A percentile compares a stretch with the other conserved stretches of the same genome.
Evolutionary conservation across 2,113 vertebrate species (phyloP).

Genomic region (Candoia aspera): DNA sequence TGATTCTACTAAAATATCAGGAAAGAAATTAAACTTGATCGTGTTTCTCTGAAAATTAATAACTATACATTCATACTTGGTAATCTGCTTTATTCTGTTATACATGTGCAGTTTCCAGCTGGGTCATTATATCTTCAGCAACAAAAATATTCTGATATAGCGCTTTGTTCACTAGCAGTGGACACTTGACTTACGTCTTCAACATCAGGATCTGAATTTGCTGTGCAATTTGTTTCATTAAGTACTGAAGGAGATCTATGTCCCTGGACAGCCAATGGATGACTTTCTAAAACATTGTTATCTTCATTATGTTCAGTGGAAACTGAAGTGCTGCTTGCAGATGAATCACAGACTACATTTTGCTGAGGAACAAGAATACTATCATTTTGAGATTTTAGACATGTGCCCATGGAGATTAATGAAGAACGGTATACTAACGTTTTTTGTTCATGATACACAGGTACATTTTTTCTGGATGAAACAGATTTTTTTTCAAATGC

Average conservation of each 20-base stretch:
- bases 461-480: constrained; percentile 11
- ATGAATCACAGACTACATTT: not conserved
- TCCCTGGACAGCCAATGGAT: constrained; percentile 15
- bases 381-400: constrained; percentile 20
- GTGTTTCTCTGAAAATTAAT: not conserved
- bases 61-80: not conserved
- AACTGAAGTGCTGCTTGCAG: constrained; percentile 22
- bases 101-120: not conserved
- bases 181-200: constrained; percentile 45
- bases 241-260: not conserved
- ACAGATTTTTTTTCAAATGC: not conserved
- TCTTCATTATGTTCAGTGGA: not conserved
- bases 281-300: not conserved
- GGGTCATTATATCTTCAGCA: constrained; percentile 32
- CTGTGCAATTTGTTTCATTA: not conserved
- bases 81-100: constrained; percentile 11
- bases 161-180: not conserved
- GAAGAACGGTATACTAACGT: not conserved
- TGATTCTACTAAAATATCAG: not conserved
- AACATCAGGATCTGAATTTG: constrained; percentile 43
- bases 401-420: accelerated
- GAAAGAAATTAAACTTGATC: not conserved
- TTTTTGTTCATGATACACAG: constrained; percentile 10
- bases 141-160: constrained; percentile 45
- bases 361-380: not conserved